These are phyloP conservation scores for Coluber constrictor DNA, from an alignment of 2,797 vertebrate species.

Conservation along the genomic window DNA sequence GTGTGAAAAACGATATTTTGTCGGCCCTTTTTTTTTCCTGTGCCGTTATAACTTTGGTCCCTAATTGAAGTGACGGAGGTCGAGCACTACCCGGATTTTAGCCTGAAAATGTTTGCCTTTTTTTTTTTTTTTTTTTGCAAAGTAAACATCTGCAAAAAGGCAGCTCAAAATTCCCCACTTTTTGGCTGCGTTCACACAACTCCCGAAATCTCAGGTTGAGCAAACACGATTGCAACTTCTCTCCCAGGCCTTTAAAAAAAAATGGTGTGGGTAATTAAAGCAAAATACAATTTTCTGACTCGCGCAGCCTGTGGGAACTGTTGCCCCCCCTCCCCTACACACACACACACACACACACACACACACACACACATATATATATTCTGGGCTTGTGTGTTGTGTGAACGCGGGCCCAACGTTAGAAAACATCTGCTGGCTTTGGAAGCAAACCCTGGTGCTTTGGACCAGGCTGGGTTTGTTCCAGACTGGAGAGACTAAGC, in stretches of 20 bases:
- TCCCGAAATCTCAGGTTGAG: neutral
- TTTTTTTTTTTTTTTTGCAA: neutral
- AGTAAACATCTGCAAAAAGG: neutral
- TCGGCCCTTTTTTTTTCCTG: too few relatives aligned
- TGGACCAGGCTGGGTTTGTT: neutral
- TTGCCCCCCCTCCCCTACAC: neutral
- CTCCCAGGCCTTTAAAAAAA: neutral
- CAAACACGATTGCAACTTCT: neutral
- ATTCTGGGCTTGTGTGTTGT: neutral
- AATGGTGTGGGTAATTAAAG: too few relatives aligned
- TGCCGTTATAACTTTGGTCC: too few relatives aligned
- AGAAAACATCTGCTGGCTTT: neutral
- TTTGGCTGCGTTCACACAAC: neutral
- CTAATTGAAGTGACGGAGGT: too few relatives aligned
- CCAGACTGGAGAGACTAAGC: neutral
- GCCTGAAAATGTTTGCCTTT: too few relatives aligned
- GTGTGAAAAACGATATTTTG: too few relatives aligned
- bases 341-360: too few relatives aligned
- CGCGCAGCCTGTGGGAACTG: neutral
- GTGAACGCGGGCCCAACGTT: neutral
- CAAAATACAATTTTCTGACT: neutral
- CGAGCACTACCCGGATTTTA: too few relatives aligned
- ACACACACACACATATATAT: too few relatives aligned
- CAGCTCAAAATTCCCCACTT: neutral
- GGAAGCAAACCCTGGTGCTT: neutral